These are phyloP conservation scores for Oscheius sp. DNA, from an alignment of 1,140 invertebrate species.

Conservation along the genomic window DNA sequence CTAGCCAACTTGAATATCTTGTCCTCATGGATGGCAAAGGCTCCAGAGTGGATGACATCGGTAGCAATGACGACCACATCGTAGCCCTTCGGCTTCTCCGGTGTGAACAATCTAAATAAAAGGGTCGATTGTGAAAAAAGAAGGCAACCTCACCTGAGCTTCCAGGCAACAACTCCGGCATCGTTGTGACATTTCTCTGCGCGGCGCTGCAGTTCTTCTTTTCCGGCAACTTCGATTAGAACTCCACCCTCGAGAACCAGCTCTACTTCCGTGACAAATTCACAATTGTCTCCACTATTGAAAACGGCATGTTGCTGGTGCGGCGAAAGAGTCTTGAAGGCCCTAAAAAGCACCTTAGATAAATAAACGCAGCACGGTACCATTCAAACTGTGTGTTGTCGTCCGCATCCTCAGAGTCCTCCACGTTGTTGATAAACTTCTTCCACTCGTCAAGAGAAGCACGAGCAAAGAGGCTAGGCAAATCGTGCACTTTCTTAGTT, in stretches of 20 bases:
- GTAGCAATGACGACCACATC: slow-evolving; percentile 94
- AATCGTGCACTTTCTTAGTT: too few relatives aligned
- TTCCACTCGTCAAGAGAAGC: too few relatives aligned
- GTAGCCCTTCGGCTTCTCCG: slow-evolving; percentile 82
- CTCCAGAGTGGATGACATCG: slow-evolving; percentile 90
- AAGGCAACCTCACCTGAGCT: slow-evolving; percentile 1
- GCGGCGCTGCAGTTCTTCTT: slow-evolving; percentile 80
- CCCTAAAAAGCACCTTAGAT: too few relatives aligned
- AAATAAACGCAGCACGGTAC: too few relatives aligned
- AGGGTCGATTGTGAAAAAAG: too few relatives aligned
- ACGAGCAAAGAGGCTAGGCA: too few relatives aligned
- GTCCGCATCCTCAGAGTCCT: too few relatives aligned
- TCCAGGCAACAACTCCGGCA: slow-evolving; percentile 75
- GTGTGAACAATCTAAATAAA: slow-evolving; percentile 82
- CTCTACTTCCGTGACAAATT: slow-evolving; percentile 65
- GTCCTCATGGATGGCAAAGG: slow-evolving; percentile 92
- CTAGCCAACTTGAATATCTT: slow-evolving; percentile 81
- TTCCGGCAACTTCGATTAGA: slow-evolving; percentile 45
- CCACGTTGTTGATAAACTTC: too few relatives aligned
- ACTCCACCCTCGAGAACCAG: slow-evolving; percentile 79
- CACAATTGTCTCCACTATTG: slow-evolving; percentile 31
- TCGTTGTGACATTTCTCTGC: slow-evolving; percentile 86
- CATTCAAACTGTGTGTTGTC: too few relatives aligned
- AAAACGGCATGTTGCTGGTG: slow-evolving; percentile 36
- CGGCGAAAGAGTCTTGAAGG: too few relatives aligned